Evolutionary conservation across 2,113 vertebrate genomes (phyloP).

Genomic region (Arenaria interpres): DNA sequence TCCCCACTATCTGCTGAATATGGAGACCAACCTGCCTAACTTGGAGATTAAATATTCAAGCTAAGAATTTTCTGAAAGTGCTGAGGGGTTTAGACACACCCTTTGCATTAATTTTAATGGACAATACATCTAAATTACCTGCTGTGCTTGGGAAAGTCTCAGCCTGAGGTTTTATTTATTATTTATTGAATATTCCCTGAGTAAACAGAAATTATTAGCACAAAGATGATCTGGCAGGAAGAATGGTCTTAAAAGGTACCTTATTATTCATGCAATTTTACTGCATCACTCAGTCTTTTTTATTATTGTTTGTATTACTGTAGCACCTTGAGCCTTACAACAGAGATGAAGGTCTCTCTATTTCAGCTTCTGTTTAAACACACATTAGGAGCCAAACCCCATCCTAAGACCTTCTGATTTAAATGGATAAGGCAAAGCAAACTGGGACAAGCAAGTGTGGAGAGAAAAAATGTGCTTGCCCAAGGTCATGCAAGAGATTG

Average conservation of each 20-base stretch:
- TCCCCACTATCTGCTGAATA: background rate
- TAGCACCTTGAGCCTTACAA: constrained; percentile 38
- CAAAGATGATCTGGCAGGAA: constrained; percentile 35
- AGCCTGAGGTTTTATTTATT: constrained; percentile 52
- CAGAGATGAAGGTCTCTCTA: background rate
- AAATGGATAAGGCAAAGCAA: constrained; percentile 20
- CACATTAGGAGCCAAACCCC: background rate
- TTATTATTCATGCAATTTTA: constrained; percentile 44
- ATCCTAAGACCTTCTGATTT: background rate
- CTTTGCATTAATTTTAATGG: constrained; percentile 53
- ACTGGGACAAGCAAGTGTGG: background rate
- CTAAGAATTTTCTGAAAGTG: background rate
- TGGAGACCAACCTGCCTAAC: background rate
- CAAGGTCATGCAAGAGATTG: background rate
- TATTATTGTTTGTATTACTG: constrained; percentile 48
- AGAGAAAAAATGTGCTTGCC: background rate
- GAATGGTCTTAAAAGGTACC: background rate
- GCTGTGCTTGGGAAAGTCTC: constrained; percentile 13
- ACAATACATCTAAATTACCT: constrained; percentile 23
- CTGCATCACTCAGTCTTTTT: background rate
- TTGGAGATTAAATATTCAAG: constrained; percentile 8
- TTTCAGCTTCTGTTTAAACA: constrained; percentile 25
- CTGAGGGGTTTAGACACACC: constrained; percentile 10
- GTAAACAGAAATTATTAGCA: constrained; percentile 55
- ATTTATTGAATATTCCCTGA: constrained; percentile 62